phyloP scores from a whole-genome alignment of 2,888 invertebrate species.

The Cetonia aurata region DNA sequence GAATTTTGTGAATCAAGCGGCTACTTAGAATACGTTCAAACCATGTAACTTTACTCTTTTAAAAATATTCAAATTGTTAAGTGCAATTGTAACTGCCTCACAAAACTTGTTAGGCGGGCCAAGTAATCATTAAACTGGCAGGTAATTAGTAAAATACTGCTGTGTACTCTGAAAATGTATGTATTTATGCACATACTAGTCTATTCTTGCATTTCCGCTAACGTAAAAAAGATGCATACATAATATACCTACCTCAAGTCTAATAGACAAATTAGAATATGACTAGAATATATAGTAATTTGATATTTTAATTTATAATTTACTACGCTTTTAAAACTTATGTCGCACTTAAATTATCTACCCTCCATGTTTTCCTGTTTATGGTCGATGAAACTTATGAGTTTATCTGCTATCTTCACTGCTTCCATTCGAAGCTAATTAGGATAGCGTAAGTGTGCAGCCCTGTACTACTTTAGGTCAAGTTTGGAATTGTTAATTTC shows the following conservation, averaged over 20 bases:
- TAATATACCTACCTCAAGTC: slow-evolving; percentile 16
- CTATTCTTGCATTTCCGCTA: slow-evolving; percentile 19
- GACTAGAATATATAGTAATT: slow-evolving; percentile 23
- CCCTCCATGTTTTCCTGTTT: slow-evolving; percentile 30
- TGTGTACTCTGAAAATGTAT: slow-evolving; percentile 12
- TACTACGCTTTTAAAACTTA: not conserved
- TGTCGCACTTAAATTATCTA: slow-evolving; percentile 28
- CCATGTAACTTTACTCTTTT: not conserved
- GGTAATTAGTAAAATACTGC: slow-evolving; percentile 18
- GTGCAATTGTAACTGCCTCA: slow-evolving; percentile 22
- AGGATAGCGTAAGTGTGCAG: not conserved
- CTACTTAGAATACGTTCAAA: no score
- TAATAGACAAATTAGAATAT: slow-evolving; percentile 26
- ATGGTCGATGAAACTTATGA: slow-evolving; percentile 21
- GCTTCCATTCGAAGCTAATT: slow-evolving; percentile 24
- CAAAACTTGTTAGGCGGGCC: slow-evolving; percentile 4
- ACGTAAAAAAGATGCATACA: slow-evolving; percentile 7
- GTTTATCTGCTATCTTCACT: slow-evolving; percentile 21
- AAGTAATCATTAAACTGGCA: slow-evolving; percentile 22
- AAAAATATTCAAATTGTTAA: slow-evolving; percentile 25
- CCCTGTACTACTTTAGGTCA: not conserved
- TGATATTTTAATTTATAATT: slow-evolving; percentile 31
- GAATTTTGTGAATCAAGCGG: no score
- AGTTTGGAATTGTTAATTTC: slow-evolving; percentile 19
- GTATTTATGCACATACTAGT: no score